Conservation (phyloP, 2,888 invertebrate genomes). For the Brassicogethes aeneus region DNA sequence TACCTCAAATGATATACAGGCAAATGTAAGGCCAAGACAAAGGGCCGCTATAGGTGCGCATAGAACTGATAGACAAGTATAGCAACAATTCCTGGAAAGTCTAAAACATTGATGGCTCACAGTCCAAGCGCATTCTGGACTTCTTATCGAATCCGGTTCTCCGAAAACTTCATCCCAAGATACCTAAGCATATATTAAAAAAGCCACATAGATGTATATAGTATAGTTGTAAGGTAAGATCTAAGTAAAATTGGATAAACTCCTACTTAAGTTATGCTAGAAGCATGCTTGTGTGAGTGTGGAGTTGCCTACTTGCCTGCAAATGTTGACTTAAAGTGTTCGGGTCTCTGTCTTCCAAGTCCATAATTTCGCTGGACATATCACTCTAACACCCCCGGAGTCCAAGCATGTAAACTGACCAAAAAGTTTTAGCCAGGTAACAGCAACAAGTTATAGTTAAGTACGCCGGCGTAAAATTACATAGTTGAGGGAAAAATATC, state of each 20-base stretch:
- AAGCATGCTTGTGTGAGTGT: too few relatives aligned
- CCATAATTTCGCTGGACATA: conserved; percentile 34
- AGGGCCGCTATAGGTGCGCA: conserved; percentile 61
- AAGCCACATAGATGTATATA: conserved; percentile 18
- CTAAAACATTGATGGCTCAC: conserved; percentile 56
- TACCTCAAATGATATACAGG: conserved; percentile 63
- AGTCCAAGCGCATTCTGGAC: conserved; percentile 64
- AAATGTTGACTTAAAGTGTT: conserved; percentile 60
- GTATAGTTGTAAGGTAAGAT: too few relatives aligned
- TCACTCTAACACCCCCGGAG: not conserved
- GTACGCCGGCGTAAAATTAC: not conserved
- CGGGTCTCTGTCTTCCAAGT: conserved; percentile 62
- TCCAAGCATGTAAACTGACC: not conserved
- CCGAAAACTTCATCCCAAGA: conserved; percentile 64
- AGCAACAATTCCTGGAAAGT: conserved; percentile 57
- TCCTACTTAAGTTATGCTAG: too few relatives aligned
- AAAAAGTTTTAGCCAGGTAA: not conserved
- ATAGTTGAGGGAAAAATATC: too few relatives aligned
- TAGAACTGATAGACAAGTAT: conserved; percentile 57
- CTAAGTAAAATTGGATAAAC: too few relatives aligned
- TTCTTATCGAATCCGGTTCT: conserved; percentile 59
- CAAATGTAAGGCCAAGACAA: conserved; percentile 57
- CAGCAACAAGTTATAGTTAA: not conserved
- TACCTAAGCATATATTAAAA: conserved; percentile 41
- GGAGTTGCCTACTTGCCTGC: conserved; percentile 47